Percentiles rank a stretch among this genome's conserved stretches.
Conservation (phyloP, 2,797 vertebrate species). For the Sebastes oblongus region DNA sequence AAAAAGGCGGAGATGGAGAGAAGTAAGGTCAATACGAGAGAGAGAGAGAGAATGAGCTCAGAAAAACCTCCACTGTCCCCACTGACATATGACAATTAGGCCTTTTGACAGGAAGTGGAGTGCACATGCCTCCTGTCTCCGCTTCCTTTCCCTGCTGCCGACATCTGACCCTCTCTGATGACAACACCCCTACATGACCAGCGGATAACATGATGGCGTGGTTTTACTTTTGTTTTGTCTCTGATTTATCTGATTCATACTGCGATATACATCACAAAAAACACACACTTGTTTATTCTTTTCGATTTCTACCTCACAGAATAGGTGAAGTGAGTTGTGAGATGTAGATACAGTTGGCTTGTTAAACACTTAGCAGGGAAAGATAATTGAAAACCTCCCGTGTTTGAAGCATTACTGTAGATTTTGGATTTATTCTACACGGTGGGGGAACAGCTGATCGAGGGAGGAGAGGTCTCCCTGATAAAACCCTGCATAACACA, state of each 20-base stretch:
- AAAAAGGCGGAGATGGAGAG: slow-evolving; percentile 1
- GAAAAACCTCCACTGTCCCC: slow-evolving; percentile 15
- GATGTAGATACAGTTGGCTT: neutral
- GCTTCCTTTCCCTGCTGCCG: slow-evolving; percentile 59
- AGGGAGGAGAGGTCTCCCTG: slow-evolving; percentile 44
- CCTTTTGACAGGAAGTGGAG: slow-evolving; percentile 64
- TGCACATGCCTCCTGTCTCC: slow-evolving; percentile 61
- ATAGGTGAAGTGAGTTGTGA: neutral
- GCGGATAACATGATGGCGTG: neutral
- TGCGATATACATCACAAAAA: neutral
- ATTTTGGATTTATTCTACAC: slow-evolving; percentile 43
- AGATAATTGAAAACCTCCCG: slow-evolving; percentile 19
- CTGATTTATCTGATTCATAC: neutral
- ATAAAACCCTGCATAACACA: slow-evolving; percentile 58
- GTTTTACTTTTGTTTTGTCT: neutral
- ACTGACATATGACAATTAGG: slow-evolving; percentile 62
- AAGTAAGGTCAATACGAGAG: slow-evolving; percentile 12
- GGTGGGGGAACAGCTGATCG: slow-evolving; percentile 54
- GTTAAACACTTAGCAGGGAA: slow-evolving; percentile 1
- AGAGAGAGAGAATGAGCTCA: slow-evolving; percentile 27
- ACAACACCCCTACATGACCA: slow-evolving; percentile 2
- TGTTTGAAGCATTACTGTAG: slow-evolving; percentile 38
- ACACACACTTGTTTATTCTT: neutral
- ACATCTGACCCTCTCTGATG: slow-evolving; percentile 45
- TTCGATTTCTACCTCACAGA: neutral